These are phyloP conservation scores for Silvanus unidentatus DNA, from an alignment of 2,888 invertebrate genomes.

Conservation along the genomic window DNA sequence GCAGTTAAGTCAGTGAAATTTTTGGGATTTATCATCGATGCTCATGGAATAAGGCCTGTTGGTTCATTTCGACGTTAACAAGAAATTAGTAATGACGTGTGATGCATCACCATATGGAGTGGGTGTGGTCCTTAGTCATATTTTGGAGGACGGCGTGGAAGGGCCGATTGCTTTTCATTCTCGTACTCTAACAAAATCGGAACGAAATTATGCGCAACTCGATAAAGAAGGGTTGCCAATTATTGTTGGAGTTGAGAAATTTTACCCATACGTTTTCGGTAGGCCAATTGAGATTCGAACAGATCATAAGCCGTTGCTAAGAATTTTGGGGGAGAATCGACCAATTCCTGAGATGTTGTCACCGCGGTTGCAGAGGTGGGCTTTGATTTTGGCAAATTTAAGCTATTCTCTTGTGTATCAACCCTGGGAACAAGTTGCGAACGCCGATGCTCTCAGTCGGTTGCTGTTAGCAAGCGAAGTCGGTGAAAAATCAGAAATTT, in stretches of 20 bases:
- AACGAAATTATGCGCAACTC: not conserved
- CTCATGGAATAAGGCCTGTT: slow-evolving; percentile 2
- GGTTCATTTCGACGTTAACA: not conserved
- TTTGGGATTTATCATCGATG: slow-evolving; percentile 6
- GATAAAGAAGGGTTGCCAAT: slow-evolving; percentile 1
- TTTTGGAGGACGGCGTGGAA: not conserved
- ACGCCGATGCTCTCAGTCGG: not conserved
- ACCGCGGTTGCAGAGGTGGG: slow-evolving; percentile 4
- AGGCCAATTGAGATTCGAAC: not conserved
- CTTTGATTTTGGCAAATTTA: slow-evolving; percentile 2
- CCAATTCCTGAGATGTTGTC: slow-evolving; percentile 4
- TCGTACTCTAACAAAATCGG: not conserved
- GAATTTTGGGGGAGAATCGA: slow-evolving; percentile 8
- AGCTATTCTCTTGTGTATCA: not conserved
- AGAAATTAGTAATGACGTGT: not conserved
- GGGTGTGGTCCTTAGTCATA: slow-evolving; percentile 1
- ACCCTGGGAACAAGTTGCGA: not conserved
- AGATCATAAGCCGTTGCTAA: slow-evolving; percentile 7
- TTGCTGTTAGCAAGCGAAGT: not conserved
- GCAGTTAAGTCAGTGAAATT: not conserved
- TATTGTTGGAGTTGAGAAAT: slow-evolving; percentile 1
- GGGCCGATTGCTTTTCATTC: not conserved
- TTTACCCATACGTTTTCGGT: not conserved
- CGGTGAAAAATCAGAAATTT: not conserved
- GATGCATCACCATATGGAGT: not conserved